Evolutionary conservation across 2,888 invertebrate genomes (phyloP).

Genomic region (Scelioninae gen. 1): DNA sequence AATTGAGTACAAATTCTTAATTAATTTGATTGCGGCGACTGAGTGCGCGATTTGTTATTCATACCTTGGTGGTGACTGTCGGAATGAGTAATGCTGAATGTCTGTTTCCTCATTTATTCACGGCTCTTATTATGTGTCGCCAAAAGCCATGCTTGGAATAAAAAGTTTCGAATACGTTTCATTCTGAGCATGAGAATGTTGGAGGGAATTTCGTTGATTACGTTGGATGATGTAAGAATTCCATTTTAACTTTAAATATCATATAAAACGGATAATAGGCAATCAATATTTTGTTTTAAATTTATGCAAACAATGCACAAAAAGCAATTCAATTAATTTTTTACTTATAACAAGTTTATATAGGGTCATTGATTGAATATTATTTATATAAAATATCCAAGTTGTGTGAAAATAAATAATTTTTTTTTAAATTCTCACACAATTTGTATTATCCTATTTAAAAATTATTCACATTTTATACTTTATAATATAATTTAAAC

Average conservation of each 20-base stretch:
- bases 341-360: too few relatives aligned
- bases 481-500: too few relatives aligned
- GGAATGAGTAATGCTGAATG: conserved; percentile 36
- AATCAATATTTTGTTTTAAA: neutral
- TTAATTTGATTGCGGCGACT: conserved; percentile 31
- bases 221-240: conserved; percentile 33
- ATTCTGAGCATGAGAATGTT: conserved; percentile 22
- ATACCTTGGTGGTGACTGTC: conserved; percentile 15
- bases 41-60: conserved; percentile 35
- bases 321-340: too few relatives aligned
- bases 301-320: too few relatives aligned
- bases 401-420: too few relatives aligned
- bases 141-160: conserved; percentile 36
- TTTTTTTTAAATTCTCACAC: too few relatives aligned
- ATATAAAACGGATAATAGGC: neutral
- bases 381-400: too few relatives aligned
- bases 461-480: too few relatives aligned
- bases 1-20: conserved; percentile 33
- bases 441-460: too few relatives aligned
- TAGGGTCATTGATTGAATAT: too few relatives aligned
- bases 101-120: conserved; percentile 28
- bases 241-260: too few relatives aligned
- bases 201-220: conserved; percentile 28
- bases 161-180: conserved; percentile 24
- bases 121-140: conserved; percentile 42